These are phyloP conservation scores for Plemyria rubiginata DNA, from an alignment of 2,888 invertebrate species.

Conservation along the genomic window DNA sequence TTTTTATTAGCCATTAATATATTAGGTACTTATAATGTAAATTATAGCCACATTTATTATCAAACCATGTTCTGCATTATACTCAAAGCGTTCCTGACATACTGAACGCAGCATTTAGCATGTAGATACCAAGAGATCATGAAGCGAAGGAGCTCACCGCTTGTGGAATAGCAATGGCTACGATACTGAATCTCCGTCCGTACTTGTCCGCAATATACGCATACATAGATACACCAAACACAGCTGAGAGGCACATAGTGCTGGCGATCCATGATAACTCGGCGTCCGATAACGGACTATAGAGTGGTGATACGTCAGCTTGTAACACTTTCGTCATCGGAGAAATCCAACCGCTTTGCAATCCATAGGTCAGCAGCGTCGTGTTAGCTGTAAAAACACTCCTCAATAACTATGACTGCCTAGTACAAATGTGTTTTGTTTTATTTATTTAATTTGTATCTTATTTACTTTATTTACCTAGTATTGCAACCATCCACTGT, in stretches of 20 bases:
- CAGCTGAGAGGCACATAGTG: conserved; percentile 61
- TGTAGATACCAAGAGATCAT: conserved; percentile 47
- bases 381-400: conserved; percentile 65
- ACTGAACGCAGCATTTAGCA: conserved; percentile 52
- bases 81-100: conserved; percentile 32
- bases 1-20: too few species aligned
- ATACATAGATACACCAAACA: conserved; percentile 64
- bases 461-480: conserved; percentile 42
- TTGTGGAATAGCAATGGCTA: conserved; percentile 76
- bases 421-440: conserved; percentile 49
- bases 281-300: conserved; percentile 61
- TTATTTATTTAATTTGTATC: conserved; percentile 51
- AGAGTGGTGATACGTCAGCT: conserved; percentile 61
- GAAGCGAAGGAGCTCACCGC: conserved; percentile 57
- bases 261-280: conserved; percentile 77
- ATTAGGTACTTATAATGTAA: too few species aligned
- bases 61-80: conserved; percentile 15
- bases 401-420: conserved; percentile 45
- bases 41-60: background rate
- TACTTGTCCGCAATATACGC: conserved; percentile 67
- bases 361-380: conserved; percentile 69
- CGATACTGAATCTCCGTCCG: conserved; percentile 71
- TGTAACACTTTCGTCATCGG: conserved; percentile 69
- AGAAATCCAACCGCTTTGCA: conserved; percentile 75
- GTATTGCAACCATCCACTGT: conserved; percentile 52